Base-by-base conservation (phyloP, 1,140 invertebrate species). In the Caerostris extrusa region DNA sequence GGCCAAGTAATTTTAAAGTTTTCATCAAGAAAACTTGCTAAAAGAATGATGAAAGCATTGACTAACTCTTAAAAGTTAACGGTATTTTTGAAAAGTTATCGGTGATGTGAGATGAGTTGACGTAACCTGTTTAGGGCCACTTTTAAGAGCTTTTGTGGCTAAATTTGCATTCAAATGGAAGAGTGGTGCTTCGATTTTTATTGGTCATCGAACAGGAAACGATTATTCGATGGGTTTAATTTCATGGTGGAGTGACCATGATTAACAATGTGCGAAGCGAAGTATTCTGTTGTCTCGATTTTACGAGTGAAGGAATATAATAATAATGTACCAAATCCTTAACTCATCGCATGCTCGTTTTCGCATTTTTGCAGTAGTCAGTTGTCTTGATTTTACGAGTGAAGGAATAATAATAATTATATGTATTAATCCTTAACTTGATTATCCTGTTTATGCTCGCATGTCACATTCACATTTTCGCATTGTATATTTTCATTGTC, bases 31-130 rank as follows among this genome's bases (percentile, higher is more conserved):
- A 17, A 57, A 83, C 7, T 83, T n/a, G 5, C 14, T 83, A n/a
- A 83, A 83, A 12, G n/a, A 12, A 19, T 7, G 82, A 83, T 83
- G 82, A n/a, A 83, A 83, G 57, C 53, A 56, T 10, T 83, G 34
- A 34, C 34, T 34, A 34, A 34, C 82, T 7, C 82, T 83, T 58
- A 56, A 83, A 83, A 83, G 82, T 83, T 83, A 57, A 17, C 14
- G 50, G 53, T 34, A 77, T n/a, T 34, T 77, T 77, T 12, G 50
- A 77, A 77, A 77, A 77, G 71, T 77, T 77, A 34, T 77, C 71
- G 8, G 8, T 77, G 53, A 77, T 77, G 34, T 50, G 19, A 14
- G 19, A 34, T 12, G 34, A 77, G 69, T 34, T 34, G 50, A 71
- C 34, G 3, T 10, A 77, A 34, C 10, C 34, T 50, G 53, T 53